Base-by-base conservation (phyloP, 1,140 invertebrate species). In the Lordiphosa clarofinis region DNA sequence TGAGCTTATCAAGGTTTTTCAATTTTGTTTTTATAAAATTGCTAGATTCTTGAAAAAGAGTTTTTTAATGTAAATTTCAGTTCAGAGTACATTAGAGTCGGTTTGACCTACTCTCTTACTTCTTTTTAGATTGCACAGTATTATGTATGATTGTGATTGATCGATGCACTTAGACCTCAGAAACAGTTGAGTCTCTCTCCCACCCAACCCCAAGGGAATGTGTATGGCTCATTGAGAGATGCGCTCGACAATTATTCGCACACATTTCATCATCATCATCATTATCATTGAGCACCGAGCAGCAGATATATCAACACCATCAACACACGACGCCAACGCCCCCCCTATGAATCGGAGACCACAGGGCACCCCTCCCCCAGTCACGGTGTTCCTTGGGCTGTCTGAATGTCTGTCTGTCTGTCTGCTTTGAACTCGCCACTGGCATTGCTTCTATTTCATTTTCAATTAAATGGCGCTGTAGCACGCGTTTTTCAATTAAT, bases 391-490 rank as follows among this genome's bases (percentile, higher is more conserved):
- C 61, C 8, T 38, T 36, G 48, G 56, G 60, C 44, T 56, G 21
- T 21, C 21, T 21, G 21, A 21, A 21, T 66, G 52, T 47, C 37
- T 59, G 53, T 54, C 40, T 38, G 40, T 47, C 31, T 50, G 35
- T 35, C 46, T 37, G 57, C 57, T 69, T 70, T 61, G 68, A 72
- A 72, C 53, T 69, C 37, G 40, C 39, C 43, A n/a, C 13, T 36
- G 36, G 19, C 54, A 46, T 19, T 49, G 39, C 47, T 59, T 71
- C 70, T 62, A 72, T 81, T 84, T 73, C 78, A 72, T 67, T 71
- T 84, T 86, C 73, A 86, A 86, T 86, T 86, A 86, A 86, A 86
- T 81, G 81, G 81, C 79, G 79, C 81, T 79, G 79, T 53, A 15
- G 66, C 64, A 67, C 57, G 60, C 81, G 61, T 58, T 87, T 87